Percentiles rank a stretch among this genome's conserved stretches.
phyloP scores from a whole-genome alignment of 2,113 vertebrate genomes.

The Mastomys coucha region DNA sequence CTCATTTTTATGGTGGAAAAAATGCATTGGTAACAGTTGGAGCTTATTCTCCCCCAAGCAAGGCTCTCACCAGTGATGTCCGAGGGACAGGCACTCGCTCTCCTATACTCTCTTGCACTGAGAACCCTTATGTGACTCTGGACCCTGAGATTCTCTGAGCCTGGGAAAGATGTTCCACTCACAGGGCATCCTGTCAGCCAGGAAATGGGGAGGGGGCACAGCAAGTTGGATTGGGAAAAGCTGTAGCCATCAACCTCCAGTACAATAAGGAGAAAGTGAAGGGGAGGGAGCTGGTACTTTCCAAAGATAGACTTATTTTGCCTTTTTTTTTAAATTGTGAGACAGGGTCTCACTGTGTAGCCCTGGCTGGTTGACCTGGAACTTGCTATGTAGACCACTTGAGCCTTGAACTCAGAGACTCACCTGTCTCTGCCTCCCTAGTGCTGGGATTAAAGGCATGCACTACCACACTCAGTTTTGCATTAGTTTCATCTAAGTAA shows the following conservation, averaged over 20 bases:
- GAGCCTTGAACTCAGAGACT: not conserved
- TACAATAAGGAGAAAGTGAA: not conserved
- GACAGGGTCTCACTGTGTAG: not conserved
- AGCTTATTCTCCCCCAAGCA: not conserved
- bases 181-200: not conserved
- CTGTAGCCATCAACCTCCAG: not conserved
- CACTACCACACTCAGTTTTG: not conserved
- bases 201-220: constrained; percentile 9
- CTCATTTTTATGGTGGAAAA: constrained; percentile 50
- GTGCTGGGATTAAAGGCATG: not conserved
- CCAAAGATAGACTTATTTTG: not conserved
- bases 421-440: not conserved
- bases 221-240: not conserved
- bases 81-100: not conserved
- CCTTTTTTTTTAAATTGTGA: not conserved
- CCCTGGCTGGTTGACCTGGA: not conserved
- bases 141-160: constrained; percentile 8
- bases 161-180: constrained; percentile 26
- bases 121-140: not conserved
- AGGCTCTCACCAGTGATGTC: not conserved
- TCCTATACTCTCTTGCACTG: not conserved
- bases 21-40: constrained; percentile 58
- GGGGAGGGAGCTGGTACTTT: not conserved
- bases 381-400: not conserved
- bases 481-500: constrained; percentile 59